These are phyloP conservation scores for Mus spretus DNA, from an alignment of 2,797 vertebrate species.

Conservation along the genomic window DNA sequence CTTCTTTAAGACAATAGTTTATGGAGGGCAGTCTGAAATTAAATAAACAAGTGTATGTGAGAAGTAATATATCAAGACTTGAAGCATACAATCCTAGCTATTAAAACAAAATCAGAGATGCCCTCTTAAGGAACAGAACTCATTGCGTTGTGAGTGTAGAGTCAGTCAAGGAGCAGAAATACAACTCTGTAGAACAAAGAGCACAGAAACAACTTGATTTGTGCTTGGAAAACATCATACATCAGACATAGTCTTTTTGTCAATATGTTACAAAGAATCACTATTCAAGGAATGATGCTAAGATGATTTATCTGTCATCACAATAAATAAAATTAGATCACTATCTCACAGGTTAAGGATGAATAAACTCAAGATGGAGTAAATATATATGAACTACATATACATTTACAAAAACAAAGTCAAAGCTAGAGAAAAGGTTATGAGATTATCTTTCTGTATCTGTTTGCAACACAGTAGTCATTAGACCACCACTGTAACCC, in stretches of 20 bases:
- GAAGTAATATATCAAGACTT: background rate
- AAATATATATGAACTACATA: background rate
- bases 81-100: background rate
- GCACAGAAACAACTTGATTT: background rate
- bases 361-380: background rate
- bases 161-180: background rate
- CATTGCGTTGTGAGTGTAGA: background rate
- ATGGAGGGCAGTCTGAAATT: constrained; percentile 4
- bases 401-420: background rate
- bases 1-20: background rate
- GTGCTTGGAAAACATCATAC: background rate
- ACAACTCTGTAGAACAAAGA: background rate
- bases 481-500: background rate
- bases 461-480: background rate
- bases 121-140: background rate
- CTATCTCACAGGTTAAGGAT: background rate
- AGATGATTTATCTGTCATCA: background rate
- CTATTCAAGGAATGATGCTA: background rate
- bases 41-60: background rate
- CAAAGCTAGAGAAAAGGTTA: background rate
- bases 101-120: constrained; percentile 34
- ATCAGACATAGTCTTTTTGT: background rate
- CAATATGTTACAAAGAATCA: background rate
- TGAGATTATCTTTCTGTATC: background rate
- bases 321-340: constrained; percentile 11